Evolutionary conservation across 2,113 vertebrate species (phyloP).

Genomic region (Origma solitaria): DNA sequence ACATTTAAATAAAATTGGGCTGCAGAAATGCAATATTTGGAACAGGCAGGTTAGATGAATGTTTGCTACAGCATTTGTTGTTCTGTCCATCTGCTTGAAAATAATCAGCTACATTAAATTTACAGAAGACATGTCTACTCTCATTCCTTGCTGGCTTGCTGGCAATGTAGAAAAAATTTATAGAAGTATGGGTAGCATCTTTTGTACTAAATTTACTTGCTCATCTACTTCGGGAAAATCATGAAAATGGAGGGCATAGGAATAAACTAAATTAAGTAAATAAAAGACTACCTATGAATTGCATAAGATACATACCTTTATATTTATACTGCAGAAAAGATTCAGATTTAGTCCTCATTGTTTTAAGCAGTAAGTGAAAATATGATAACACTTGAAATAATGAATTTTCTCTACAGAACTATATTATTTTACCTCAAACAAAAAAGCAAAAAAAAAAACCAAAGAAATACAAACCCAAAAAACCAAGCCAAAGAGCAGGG

Average conservation of each 20-base stretch:
- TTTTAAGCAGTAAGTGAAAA: background rate
- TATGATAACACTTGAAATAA: background rate
- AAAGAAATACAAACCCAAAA: background rate
- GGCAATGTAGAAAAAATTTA: background rate
- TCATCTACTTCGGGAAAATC: background rate
- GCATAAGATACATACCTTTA: background rate
- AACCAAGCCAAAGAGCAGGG: background rate
- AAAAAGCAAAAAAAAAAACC: background rate
- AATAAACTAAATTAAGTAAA: background rate
- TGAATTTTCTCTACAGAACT: background rate
- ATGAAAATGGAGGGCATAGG: background rate
- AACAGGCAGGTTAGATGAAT: background rate
- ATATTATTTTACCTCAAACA: background rate
- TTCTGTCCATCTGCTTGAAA: background rate
- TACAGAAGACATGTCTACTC: background rate
- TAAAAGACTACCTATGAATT: background rate
- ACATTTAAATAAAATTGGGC: background rate
- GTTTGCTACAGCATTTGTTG: background rate
- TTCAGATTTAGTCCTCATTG: background rate
- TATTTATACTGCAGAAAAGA: background rate
- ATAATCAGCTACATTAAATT: background rate
- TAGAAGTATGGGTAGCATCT: background rate
- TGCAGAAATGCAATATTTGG: background rate
- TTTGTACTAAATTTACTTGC: background rate
- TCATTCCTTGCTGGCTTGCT: background rate